Evolutionary conservation across 2,113 vertebrate genomes (phyloP), one percentile per base, ranked within the genome.

Genomic region (Myrmecobius fasciatus): DNA sequence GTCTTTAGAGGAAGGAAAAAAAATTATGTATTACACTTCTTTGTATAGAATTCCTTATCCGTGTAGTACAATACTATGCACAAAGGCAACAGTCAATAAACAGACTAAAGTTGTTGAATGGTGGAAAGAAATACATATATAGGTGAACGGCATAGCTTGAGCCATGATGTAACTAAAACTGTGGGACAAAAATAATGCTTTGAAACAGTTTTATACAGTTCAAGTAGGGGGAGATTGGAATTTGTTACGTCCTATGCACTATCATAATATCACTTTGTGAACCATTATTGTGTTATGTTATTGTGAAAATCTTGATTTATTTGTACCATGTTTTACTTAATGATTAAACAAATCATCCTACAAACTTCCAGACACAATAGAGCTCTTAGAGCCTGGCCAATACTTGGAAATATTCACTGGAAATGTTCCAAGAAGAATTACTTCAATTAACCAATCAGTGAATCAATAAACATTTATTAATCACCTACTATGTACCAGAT

Each of bases 231-330:
- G 22, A 25, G 17, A 31, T 3, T 88, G 24, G 36, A 54, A 24
- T 43, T 1, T 26, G 20, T n/a, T 28, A 60, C 25, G 0, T 89
- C 83, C 51, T 94, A 60, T 75, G 8, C 8, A 12, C 25, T 5
- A 49, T 51, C 48, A 43, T 0, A 47, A 26, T 24, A 46, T 25
- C 53, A 90, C 6, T 54, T 20, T 47, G 28, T 75, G 53, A 49
- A 24, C 7, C 25, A 53, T 89, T 93, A 52, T 83, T 92, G n/a
- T 92, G 67, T 60, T 47, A 43, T 47, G n/a, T 95, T 51, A 92
- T 46, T 51, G 12, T 36, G 2, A 90, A 94, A 25, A 91, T 22
- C 14, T 7, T 24, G 88, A 24, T 10, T 11, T 46, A 28, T 67
- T 89, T 52, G 52, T 48, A 95, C 0, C 1, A 53, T 75, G 12